Evolutionary conservation across 1,140 invertebrate species (phyloP).

Genomic region (Lepidotrigona ventralis): DNA sequence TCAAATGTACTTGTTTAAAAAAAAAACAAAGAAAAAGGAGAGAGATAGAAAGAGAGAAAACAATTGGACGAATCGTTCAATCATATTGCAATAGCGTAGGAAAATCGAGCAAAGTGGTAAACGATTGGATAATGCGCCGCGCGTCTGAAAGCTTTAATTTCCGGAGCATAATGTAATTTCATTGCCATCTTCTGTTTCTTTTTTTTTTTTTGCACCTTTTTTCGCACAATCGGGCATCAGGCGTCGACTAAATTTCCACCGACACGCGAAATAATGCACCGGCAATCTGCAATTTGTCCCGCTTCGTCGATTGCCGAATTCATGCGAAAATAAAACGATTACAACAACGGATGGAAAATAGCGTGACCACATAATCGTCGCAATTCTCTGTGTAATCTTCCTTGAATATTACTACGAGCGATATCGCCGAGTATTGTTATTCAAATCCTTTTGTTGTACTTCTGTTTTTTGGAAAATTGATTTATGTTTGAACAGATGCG

Average conservation of each 20-base stretch:
- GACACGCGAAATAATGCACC: slow-evolving; percentile 1
- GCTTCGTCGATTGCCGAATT: neutral
- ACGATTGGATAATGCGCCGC: slow-evolving; percentile 3
- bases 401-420: neutral
- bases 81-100: neutral
- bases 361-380: neutral
- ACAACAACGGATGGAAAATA: neutral
- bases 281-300: neutral
- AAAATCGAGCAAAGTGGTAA: neutral
- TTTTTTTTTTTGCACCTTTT: neutral
- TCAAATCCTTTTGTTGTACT: neutral
- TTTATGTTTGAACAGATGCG: too few relatives aligned
- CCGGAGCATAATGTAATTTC: neutral
- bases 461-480: neutral
- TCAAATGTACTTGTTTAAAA: neutral
- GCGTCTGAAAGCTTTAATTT: slow-evolving; percentile 9
- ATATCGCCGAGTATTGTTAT: neutral
- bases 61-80: slow-evolving; percentile 1
- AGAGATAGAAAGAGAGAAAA: neutral
- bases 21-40: neutral
- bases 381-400: neutral
- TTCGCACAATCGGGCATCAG: neutral
- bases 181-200: neutral
- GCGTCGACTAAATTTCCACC: neutral
- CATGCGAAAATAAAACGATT: neutral